phyloP scores from a whole-genome alignment of 2,113 vertebrate genomes.

The Gobiocypris rarus region DNA sequence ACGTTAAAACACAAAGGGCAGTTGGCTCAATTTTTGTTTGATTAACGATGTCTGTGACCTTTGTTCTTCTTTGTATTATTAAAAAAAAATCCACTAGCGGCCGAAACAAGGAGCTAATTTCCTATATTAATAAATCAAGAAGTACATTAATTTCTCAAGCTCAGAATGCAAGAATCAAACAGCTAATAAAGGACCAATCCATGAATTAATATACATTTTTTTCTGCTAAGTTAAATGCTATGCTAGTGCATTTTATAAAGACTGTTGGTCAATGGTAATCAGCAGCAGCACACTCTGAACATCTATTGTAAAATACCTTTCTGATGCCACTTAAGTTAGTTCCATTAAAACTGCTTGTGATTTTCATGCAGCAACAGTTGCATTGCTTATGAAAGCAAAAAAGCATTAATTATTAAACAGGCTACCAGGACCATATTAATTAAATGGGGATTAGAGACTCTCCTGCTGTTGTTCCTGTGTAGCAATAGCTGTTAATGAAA shows the following conservation, averaged over 20 bases:
- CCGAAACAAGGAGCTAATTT: not conserved
- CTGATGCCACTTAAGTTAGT: not conserved
- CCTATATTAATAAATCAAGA: not conserved
- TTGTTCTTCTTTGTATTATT: not conserved
- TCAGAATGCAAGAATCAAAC: conserved; percentile 1
- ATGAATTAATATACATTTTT: not conserved
- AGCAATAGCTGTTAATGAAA: not conserved
- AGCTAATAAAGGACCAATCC: not conserved
- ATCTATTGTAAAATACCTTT: not conserved
- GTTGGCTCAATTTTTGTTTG: conserved; percentile 28
- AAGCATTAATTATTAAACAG: conserved; percentile 5
- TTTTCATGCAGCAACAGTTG: conserved; percentile 10
- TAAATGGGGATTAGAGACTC: not conserved
- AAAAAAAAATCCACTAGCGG: not conserved
- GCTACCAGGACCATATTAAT: conserved; percentile 9
- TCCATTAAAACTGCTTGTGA: not conserved
- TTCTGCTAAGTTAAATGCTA: not conserved
- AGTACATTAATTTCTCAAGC: not conserved
- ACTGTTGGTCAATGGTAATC: not conserved
- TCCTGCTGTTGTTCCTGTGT: not conserved
- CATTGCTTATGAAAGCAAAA: not conserved
- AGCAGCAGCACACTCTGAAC: not conserved
- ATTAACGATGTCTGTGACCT: not conserved
- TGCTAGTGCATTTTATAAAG: not conserved
- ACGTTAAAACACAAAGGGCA: not conserved